Conservation (phyloP, 1,140 invertebrate genomes). For the Trissolcus basalis region DNA sequence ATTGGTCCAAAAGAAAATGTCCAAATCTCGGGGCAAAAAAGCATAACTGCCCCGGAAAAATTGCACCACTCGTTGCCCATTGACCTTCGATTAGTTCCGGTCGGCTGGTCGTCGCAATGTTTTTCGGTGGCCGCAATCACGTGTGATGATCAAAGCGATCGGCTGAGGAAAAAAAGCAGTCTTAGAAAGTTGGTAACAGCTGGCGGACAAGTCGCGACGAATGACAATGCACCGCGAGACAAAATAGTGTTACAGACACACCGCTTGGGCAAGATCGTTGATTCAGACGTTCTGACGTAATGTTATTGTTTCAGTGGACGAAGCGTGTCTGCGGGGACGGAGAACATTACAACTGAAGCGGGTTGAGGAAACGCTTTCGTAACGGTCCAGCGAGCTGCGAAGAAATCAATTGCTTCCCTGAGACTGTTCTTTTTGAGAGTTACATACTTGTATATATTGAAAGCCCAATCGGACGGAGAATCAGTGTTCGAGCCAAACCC, state of each 20-base stretch:
- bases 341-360: constrained; percentile 63
- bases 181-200: no score
- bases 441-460: constrained; percentile 65
- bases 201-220: no score
- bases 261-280: constrained; percentile 62
- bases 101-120: no score
- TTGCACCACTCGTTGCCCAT: no score
- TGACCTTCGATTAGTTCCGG: no score
- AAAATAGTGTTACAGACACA: constrained; percentile 15
- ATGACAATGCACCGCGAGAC: no score
- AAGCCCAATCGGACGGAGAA: constrained; percentile 43
- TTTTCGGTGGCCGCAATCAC: no score
- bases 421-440: constrained; percentile 61
- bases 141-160: no score
- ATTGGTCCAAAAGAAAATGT: no score
- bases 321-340: constrained; percentile 11
- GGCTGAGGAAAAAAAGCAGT: no score
- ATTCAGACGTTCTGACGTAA: constrained; percentile 66
- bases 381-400: constrained; percentile 61
- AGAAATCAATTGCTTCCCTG: constrained; percentile 65
- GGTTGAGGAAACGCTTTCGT: constrained; percentile 73
- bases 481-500: constrained; percentile 54
- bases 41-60: no score
- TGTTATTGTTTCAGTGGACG: constrained; percentile 51
- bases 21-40: no score